phyloP scores from a whole-genome alignment of 1,140 invertebrate species.

The Conopomorpha cramerella region DNA sequence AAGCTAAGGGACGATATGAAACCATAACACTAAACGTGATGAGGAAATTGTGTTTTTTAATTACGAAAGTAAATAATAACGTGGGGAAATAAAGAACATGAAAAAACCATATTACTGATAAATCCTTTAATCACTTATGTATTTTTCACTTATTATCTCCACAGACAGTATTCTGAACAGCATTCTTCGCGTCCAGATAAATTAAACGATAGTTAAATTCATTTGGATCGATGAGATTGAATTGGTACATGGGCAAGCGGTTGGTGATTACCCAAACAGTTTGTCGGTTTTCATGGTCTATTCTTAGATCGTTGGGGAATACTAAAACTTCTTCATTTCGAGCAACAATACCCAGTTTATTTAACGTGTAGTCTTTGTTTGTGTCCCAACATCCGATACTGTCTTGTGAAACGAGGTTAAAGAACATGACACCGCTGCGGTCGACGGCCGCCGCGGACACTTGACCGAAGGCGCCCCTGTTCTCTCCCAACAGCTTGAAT shows the following conservation, averaged over 20 bases:
- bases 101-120: too few species aligned
- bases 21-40: too few species aligned
- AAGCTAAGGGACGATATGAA: too few species aligned
- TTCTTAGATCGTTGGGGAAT: constrained; percentile 79
- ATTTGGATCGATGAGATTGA: constrained; percentile 67
- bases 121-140: too few species aligned
- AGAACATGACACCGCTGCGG: constrained; percentile 78
- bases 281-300: constrained; percentile 71
- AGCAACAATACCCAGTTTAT: constrained; percentile 68
- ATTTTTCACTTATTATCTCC: too few species aligned
- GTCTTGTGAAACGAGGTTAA: constrained; percentile 74
- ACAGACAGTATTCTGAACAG: constrained; percentile 68
- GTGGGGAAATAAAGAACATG: too few species aligned
- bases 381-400: constrained; percentile 83
- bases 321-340: constrained; percentile 66
- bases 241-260: constrained; percentile 73
- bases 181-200: constrained; percentile 63
- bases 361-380: constrained; percentile 67
- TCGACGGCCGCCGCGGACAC: constrained; percentile 74
- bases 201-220: constrained; percentile 75
- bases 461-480: constrained; percentile 67
- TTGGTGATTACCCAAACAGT: constrained; percentile 78
- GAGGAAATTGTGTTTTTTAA: too few species aligned
- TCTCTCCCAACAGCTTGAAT: constrained; percentile 68
- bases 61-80: too few species aligned